Percentiles rank a stretch among this genome's conserved stretches.
These are phyloP conservation scores for Aviceda subcristata DNA, from an alignment of 2,113 vertebrate genomes.

Conservation along the genomic window DNA sequence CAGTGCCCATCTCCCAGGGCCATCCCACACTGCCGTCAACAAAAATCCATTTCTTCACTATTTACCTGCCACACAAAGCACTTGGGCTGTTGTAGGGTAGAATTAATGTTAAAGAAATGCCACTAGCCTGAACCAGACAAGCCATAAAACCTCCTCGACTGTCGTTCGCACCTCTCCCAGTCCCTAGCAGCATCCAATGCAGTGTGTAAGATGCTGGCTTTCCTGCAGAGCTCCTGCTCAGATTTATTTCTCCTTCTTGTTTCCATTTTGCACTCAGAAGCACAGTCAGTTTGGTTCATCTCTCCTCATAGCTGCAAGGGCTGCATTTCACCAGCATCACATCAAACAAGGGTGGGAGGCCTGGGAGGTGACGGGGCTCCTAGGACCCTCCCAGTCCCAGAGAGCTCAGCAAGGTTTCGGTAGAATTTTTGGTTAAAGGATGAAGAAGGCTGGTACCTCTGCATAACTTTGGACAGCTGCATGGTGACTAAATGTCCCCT, in stretches of 20 bases:
- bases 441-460: neutral
- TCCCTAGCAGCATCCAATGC: neutral
- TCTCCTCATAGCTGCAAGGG: neutral
- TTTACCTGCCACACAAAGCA: neutral
- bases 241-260: neutral
- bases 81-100: neutral
- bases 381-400: rapidly evolving
- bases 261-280: neutral
- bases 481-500: rapidly evolving
- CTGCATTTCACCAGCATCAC: rapidly evolving
- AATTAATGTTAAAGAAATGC: neutral
- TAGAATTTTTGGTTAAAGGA: neutral
- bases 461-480: rapidly evolving
- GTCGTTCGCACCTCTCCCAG: rapidly evolving
- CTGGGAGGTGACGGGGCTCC: neutral
- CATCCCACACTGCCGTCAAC: rapidly evolving
- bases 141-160: neutral
- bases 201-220: rapidly evolving
- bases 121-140: neutral
- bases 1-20: neutral
- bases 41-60: neutral
- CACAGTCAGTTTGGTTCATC: rapidly evolving
- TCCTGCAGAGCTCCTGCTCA: neutral
- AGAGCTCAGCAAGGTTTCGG: neutral
- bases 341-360: neutral